A percentile compares a stretch with the other conserved stretches of the same genome.
These are phyloP conservation scores for Geodia barretti DNA, from an alignment of 37 sponge, comb jelly and placozoan species.

Conservation along the genomic window DNA sequence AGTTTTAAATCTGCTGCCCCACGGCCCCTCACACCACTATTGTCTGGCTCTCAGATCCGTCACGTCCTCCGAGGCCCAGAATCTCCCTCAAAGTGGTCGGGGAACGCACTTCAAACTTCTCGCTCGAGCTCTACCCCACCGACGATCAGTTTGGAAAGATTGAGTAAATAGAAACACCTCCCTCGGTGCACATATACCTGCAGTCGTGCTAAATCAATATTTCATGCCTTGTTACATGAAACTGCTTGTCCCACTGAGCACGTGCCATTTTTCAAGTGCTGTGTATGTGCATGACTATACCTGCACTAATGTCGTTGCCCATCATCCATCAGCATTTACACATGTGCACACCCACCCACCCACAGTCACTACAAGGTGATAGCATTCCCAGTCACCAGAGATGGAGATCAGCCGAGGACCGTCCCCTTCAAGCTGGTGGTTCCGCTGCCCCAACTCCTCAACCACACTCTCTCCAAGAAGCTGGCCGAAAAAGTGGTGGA, in stretches of 20 bases:
- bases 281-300: no score
- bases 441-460: slow-evolving; percentile 11
- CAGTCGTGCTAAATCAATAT: background rate
- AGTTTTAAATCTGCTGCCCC: slow-evolving; percentile 10
- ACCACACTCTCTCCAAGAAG: slow-evolving; percentile 21
- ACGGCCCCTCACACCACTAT: background rate
- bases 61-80: slow-evolving; percentile 43
- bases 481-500: slow-evolving; percentile 19
- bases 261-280: no score
- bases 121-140: slow-evolving; percentile 16
- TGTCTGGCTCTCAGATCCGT: slow-evolving; percentile 19
- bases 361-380: slow-evolving; percentile 48
- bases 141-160: slow-evolving; percentile 42
- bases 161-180: slow-evolving; percentile 1
- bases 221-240: background rate
- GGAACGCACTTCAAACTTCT: slow-evolving; percentile 6
- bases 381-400: slow-evolving; percentile 48
- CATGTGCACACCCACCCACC: background rate
- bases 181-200: background rate
- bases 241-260: no score
- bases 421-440: slow-evolving; percentile 22
- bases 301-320: no score
- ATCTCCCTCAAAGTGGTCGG: slow-evolving; percentile 5
- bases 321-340: background rate
- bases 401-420: slow-evolving; percentile 1